A percentile compares a stretch with the other conserved stretches of the same genome.
Conservation (phyloP, 2,113 vertebrate genomes). For the Tor tambroides region DNA sequence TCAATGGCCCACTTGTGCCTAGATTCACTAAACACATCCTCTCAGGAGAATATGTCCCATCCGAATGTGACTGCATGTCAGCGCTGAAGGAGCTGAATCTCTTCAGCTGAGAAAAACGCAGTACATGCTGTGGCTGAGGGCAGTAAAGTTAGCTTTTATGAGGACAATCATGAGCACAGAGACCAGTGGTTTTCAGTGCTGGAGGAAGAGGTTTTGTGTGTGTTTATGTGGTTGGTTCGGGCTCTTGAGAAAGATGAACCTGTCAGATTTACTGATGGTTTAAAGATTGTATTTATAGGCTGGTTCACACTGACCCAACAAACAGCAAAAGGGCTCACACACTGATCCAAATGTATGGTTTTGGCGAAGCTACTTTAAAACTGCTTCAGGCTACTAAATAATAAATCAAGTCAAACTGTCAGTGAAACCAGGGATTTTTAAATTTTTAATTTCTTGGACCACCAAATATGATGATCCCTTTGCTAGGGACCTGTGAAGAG, state of each 20-base stretch:
- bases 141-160: constrained; percentile 6
- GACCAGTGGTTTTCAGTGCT: not conserved
- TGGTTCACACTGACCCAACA: not conserved
- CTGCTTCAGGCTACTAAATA: not conserved
- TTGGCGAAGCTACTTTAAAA: not conserved
- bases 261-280: constrained; percentile 25
- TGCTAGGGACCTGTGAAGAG: not conserved
- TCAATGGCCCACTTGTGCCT: not conserved
- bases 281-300: constrained; percentile 15
- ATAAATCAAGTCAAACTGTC: not conserved
- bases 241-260: constrained; percentile 4
- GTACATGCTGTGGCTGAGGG: not conserved
- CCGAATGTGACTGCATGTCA: not conserved
- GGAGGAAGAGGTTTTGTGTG: constrained; percentile 2
- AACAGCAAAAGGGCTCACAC: not conserved
- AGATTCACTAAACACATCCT: not conserved
- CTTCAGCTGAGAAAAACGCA: not conserved
- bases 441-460: not conserved
- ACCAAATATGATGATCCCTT: not conserved
- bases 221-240: not conserved
- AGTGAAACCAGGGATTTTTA: not conserved
- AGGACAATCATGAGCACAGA: not conserved
- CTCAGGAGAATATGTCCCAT: not conserved
- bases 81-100: not conserved
- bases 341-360: not conserved